Conservation (phyloP, 2,113 vertebrate genomes). For the Alectura lathami region DNA sequence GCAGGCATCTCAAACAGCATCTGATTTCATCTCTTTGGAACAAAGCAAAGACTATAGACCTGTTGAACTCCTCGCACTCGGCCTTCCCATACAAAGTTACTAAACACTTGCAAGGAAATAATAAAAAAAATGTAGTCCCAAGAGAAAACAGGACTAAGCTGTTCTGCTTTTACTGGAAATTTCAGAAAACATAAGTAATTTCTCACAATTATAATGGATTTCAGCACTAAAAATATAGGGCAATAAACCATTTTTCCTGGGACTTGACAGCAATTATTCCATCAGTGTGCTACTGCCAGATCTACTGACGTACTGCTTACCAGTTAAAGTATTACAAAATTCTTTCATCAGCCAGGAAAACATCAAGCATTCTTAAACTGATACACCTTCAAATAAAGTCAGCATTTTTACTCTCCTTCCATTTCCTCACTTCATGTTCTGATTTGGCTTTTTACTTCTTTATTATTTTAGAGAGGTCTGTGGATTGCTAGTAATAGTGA, state of each 20-base stretch:
- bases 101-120: background rate
- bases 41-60: background rate
- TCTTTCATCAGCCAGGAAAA: background rate
- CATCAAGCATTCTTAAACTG: background rate
- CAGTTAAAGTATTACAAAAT: background rate
- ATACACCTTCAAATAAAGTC: background rate
- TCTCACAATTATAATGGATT: background rate
- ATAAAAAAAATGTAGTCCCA: background rate
- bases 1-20: background rate
- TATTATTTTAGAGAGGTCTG: background rate
- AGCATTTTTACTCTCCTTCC: background rate
- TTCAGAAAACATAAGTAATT: background rate
- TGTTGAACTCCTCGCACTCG: background rate
- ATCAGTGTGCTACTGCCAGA: background rate
- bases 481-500: background rate
- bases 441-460: background rate
- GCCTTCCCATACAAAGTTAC: background rate
- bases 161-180: background rate
- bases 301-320: background rate
- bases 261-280: background rate
- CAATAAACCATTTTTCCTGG: background rate
- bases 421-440: background rate
- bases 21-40: background rate
- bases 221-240: constrained; percentile 21
- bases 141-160: background rate